Evolutionary conservation across 2,888 invertebrate genomes (phyloP).

Genomic region (Andrena trimmerana): DNA sequence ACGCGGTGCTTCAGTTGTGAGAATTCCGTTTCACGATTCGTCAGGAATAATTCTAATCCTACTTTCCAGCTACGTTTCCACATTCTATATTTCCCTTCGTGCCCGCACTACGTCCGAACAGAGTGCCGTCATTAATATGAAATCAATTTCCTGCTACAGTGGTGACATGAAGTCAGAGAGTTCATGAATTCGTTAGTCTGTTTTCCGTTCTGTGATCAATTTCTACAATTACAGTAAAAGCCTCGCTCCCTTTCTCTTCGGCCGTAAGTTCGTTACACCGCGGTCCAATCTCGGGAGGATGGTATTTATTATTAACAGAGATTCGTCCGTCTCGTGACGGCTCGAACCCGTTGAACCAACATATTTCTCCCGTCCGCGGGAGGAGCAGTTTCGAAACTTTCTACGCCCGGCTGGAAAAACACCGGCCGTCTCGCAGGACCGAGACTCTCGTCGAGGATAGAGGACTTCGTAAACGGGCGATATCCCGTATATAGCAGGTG

Average conservation of each 20-base stretch:
- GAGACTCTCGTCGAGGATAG: constrained; percentile 22
- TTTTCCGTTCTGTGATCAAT: background rate
- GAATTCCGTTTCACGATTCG: background rate
- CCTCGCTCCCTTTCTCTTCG: too few species aligned
- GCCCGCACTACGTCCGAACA: too few species aligned
- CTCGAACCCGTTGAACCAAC: background rate
- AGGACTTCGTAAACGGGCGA: constrained; percentile 58
- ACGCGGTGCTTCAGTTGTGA: background rate
- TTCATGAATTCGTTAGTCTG: background rate
- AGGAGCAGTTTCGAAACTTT: constrained; percentile 38
- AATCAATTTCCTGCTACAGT: too few species aligned
- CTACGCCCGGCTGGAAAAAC: constrained; percentile 22
- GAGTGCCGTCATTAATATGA: too few species aligned
- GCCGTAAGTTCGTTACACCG: background rate
- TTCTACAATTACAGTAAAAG: background rate
- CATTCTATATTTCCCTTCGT: background rate
- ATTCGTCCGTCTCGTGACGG: background rate
- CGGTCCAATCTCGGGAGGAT: constrained; percentile 8
- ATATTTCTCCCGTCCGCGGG: background rate
- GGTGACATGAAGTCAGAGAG: too few species aligned
- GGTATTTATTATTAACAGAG: constrained; percentile 36
- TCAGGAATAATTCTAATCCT: background rate
- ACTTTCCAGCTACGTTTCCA: background rate
- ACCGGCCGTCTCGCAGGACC: constrained; percentile 29
- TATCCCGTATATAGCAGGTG: constrained; percentile 55